These are phyloP conservation scores for Pogonomyrmex barbatus DNA, from an alignment of 1,140 invertebrate genomes.

Conservation along the genomic window DNA sequence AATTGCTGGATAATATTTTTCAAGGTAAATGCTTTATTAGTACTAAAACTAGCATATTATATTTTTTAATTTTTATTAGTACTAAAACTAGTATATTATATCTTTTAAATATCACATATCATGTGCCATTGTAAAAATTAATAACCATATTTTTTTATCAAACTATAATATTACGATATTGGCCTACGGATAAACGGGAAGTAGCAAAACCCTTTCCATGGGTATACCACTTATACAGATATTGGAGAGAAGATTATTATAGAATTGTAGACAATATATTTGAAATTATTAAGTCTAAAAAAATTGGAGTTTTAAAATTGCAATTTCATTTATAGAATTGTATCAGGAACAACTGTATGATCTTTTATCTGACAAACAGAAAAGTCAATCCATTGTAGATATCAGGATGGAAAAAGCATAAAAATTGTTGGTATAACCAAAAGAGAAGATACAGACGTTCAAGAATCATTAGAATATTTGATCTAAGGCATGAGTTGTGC, in stretches of 20 bases:
- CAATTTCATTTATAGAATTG: constrained; percentile 92
- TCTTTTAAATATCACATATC: neutral
- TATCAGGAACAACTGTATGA: constrained; percentile 94
- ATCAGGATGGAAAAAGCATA: constrained; percentile 91
- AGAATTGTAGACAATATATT: constrained; percentile 94
- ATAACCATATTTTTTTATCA: constrained; percentile 80
- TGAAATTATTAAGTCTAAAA: constrained; percentile 88
- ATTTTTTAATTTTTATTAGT: neutral
- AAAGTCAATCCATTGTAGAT: constrained; percentile 91
- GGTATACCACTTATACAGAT: constrained; percentile 92
- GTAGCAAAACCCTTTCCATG: constrained; percentile 97
- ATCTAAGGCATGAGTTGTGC: constrained; percentile 90
- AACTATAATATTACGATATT: constrained; percentile 97
- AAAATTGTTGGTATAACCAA: constrained; percentile 91
- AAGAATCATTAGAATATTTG: constrained; percentile 90
- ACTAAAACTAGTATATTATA: neutral
- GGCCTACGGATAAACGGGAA: constrained; percentile 97
- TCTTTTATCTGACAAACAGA: constrained; percentile 89
- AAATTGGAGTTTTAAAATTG: constrained; percentile 91
- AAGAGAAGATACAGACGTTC: constrained; percentile 87
- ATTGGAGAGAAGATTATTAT: constrained; percentile 92
- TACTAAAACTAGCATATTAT: no score
- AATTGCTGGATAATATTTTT: constrained; percentile 92
- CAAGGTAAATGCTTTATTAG: constrained; percentile 88
- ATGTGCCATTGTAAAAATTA: neutral